Conservation (phyloP, 2,113 vertebrate genomes). For the Petaurus breviceps region DNA sequence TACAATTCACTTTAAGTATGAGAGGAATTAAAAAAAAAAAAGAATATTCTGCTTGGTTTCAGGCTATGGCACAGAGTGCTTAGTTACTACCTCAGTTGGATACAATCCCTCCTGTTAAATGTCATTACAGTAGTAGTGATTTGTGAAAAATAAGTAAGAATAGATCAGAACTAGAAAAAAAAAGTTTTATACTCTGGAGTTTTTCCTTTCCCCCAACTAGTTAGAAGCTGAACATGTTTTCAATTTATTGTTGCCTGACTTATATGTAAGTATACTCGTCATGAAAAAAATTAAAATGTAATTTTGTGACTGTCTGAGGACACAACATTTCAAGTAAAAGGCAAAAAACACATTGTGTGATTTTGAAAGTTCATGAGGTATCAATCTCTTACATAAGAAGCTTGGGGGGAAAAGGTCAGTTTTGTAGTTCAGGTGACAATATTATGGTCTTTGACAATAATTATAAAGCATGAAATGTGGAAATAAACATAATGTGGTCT, state of each 20-base stretch:
- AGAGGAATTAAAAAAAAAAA: neutral
- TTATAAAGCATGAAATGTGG: too few species aligned
- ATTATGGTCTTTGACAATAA: neutral
- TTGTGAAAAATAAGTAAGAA: constrained; percentile 23
- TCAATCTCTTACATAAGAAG: neutral
- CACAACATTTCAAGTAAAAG: neutral
- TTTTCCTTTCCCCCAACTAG: neutral
- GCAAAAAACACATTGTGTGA: neutral
- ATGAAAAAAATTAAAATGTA: neutral
- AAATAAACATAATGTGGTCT: too few species aligned
- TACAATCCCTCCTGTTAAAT: neutral
- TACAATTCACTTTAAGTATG: neutral
- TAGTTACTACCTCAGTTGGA: neutral
- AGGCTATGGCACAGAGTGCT: neutral
- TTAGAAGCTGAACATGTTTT: constrained; percentile 12
- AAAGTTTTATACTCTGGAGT: neutral
- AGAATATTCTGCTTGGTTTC: neutral
- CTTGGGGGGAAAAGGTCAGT: neutral
- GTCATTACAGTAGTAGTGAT: neutral
- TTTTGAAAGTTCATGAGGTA: constrained; percentile 21
- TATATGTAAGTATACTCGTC: constrained; percentile 6
- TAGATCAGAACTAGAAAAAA: neutral
- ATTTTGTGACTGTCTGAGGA: neutral
- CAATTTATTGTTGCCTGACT: neutral
- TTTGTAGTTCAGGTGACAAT: neutral